Percentiles rank a stretch among this genome's conserved stretches.
Conservation (phyloP, 1,140 invertebrate species). For the Zaprionus kolodkinae region DNA sequence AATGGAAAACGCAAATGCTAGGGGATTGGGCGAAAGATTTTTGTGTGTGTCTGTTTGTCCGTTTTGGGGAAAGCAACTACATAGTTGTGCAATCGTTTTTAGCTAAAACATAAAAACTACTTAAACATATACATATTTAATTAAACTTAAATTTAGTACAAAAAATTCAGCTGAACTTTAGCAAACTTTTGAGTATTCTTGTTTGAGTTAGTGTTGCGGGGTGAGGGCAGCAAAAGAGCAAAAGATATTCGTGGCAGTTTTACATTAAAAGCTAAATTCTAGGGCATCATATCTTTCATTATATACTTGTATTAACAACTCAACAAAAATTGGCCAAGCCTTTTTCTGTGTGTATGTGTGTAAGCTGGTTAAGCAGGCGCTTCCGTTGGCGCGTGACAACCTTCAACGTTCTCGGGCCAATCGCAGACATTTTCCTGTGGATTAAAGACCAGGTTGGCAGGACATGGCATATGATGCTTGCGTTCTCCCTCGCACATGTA, state of each 20-base stretch:
- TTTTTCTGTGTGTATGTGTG: background rate
- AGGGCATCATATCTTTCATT: constrained; percentile 57
- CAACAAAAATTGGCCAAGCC: constrained; percentile 13
- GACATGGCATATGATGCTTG: constrained; percentile 99
- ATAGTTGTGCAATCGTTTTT: constrained; percentile 55
- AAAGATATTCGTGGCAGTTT: constrained; percentile 66
- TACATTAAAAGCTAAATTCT: constrained; percentile 58
- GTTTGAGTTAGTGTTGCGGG: constrained; percentile 52
- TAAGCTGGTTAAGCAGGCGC: constrained; percentile 86
- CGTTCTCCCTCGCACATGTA: constrained; percentile 98
- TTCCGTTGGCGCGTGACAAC: constrained; percentile 92
- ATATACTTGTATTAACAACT: constrained; percentile 66
- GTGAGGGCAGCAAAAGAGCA: constrained; percentile 41
- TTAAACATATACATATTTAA: constrained; percentile 60
- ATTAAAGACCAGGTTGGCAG: constrained; percentile 96
- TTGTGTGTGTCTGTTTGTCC: constrained; percentile 34
- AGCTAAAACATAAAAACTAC: constrained; percentile 81
- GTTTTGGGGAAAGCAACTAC: constrained; percentile 32
- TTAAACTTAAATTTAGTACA: constrained; percentile 67
- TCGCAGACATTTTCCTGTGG: constrained; percentile 97
- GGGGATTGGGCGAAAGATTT: constrained; percentile 21
- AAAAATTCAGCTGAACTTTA: constrained; percentile 72
- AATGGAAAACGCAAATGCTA: constrained; percentile 39
- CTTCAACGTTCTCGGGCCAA: constrained; percentile 97
- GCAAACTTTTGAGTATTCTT: constrained; percentile 70